Conservation (phyloP, 2,113 vertebrate genomes). For the Progne subis region DNA sequence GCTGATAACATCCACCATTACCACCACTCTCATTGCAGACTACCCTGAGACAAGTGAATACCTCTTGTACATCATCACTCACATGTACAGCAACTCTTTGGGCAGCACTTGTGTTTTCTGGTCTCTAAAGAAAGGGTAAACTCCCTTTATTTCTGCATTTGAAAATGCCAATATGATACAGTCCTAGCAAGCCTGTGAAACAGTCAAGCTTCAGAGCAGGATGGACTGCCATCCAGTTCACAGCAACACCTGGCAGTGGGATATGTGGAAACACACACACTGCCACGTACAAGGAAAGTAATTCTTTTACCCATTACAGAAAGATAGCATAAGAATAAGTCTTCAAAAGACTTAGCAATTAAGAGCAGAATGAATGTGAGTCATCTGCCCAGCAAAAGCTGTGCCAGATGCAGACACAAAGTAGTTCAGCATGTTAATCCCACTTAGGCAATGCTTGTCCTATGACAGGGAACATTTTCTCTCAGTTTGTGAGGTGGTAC, state of each 20-base stretch:
- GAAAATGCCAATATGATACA: not conserved
- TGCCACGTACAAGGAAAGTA: not conserved
- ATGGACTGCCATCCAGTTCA: not conserved
- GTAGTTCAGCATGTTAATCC: not conserved
- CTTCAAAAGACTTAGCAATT: not conserved
- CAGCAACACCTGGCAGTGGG: not conserved
- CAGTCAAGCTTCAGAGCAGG: not conserved
- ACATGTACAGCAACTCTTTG: not conserved
- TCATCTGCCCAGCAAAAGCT: conserved; percentile 46
- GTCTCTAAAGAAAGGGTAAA: not conserved
- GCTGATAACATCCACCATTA: not conserved
- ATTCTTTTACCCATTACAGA: not conserved
- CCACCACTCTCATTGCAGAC: not conserved
- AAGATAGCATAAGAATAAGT: not conserved
- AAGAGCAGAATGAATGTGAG: conserved; percentile 17
- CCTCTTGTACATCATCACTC: not conserved
- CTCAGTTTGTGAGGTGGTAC: not conserved
- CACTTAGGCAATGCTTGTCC: not conserved
- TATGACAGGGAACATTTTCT: not conserved
- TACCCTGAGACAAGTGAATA: not conserved
- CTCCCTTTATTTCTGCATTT: not conserved
- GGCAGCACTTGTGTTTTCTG: not conserved
- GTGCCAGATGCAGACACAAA: conserved; percentile 13
- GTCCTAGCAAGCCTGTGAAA: not conserved
- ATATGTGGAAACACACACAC: not conserved